Percentiles rank a stretch among this genome's conserved stretches.
Conservation (phyloP, 2,113 vertebrate species). For the Smithornis capensis region DNA sequence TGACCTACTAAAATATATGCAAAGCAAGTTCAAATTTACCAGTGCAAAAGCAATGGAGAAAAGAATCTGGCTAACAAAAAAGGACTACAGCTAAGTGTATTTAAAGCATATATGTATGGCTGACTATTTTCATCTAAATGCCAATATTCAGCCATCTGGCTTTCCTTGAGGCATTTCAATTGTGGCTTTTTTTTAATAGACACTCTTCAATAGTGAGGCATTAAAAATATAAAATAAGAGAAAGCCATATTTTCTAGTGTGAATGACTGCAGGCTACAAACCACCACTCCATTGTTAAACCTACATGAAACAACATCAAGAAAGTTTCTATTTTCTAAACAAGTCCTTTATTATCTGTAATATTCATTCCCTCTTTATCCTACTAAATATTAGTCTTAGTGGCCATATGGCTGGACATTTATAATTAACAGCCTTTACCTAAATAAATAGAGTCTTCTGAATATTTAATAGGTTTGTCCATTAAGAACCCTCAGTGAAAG, state of each 20-base stretch:
- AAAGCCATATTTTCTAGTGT: not conserved
- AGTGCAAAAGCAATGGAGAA: not conserved
- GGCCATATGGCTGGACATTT: conserved; percentile 66
- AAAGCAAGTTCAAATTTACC: conserved; percentile 16
- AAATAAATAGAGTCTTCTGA: conserved; percentile 60
- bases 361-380: conserved; percentile 13
- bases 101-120: conserved; percentile 42
- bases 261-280: conserved; percentile 22
- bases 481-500: not conserved
- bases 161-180: conserved; percentile 53
- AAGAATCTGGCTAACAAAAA: conserved; percentile 17
- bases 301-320: conserved; percentile 5
- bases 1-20: not conserved
- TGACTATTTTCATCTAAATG: conserved; percentile 62
- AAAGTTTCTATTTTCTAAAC: conserved; percentile 20
- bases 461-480: conserved; percentile 36
- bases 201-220: conserved; percentile 22
- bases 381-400: not conserved
- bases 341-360: conserved; percentile 50
- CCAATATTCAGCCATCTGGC: conserved; percentile 63
- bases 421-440: conserved; percentile 72
- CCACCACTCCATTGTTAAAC: conserved; percentile 34
- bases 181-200: not conserved
- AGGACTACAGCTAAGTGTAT: conserved; percentile 18
- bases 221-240: conserved; percentile 43